These are phyloP conservation scores for Cephus nigrinus DNA, from an alignment of 2,888 invertebrate genomes.

Conservation along the genomic window DNA sequence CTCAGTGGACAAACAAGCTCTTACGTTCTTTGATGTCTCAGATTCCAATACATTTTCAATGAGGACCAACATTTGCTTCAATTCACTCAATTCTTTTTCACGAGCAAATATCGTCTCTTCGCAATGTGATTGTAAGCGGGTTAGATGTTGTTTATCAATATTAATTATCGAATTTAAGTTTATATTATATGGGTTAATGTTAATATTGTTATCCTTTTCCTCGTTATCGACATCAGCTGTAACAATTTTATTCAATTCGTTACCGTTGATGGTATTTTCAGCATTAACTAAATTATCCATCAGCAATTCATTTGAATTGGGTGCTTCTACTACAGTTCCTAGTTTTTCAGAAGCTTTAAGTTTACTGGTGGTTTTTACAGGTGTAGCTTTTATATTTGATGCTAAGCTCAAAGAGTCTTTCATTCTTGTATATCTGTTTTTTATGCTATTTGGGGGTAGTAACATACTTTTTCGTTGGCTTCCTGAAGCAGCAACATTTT, in stretches of 20 bases:
- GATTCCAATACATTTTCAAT: neutral
- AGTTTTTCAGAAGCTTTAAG: neutral
- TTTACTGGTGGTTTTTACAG: neutral
- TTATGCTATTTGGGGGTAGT: slow-evolving; percentile 32
- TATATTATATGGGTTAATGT: neutral
- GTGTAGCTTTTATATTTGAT: neutral
- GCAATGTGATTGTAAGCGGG: neutral
- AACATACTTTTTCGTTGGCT: slow-evolving; percentile 24
- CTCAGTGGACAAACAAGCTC: neutral
- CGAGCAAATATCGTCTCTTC: neutral
- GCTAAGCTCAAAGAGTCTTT: neutral
- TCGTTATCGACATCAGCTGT: neutral
- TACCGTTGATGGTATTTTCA: neutral
- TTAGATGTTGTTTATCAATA: neutral
- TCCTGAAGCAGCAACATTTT: neutral
- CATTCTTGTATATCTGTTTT: slow-evolving; percentile 16
- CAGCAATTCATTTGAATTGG: neutral
- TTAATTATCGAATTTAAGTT: neutral
- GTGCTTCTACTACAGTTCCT: neutral
- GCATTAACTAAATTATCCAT: neutral
- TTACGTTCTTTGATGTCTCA: neutral
- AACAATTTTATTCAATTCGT: neutral
- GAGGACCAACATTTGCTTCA: neutral
- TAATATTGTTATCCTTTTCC: neutral
- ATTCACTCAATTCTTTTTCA: neutral